Evolutionary conservation across 2,113 vertebrate genomes (phyloP), one percentile per base, ranked within the genome.

Genomic region (Myanophis thanlyinensis): DNA sequence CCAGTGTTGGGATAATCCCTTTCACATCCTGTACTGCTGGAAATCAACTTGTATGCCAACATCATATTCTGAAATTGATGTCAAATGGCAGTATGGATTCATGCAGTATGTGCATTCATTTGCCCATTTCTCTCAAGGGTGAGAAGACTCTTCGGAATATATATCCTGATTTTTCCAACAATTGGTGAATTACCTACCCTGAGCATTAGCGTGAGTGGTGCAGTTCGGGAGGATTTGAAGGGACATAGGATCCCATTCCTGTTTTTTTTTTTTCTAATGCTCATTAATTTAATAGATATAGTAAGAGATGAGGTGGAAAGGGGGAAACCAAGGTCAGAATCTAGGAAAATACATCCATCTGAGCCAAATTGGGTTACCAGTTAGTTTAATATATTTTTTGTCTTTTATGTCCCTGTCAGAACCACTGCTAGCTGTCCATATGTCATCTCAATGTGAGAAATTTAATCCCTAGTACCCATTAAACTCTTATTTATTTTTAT

Each of bases 361-460:
- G 53, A 87, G 30, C 30, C 35, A 18, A 62, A 35, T 5, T 5
- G 59, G 10, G 10, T 91, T 86, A 48, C 84, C 46, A 48, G 53
- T 6, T 6, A 40, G 22, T 91, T 51, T n/a, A 25, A 23, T 5
- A 10, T 30, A 11, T 88, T 84, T 73, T 93, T 52, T 85, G 22
- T 53, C 67, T 51, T 59, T 23, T 0, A 0, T 49, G 90, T 51
- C n/a, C 87, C 40, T 87, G 85, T 44, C 54, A 48, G 27, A 54
- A 30, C 0, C 0, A 90, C 20, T 1, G 5, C 54, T 46, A 88
- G 85, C 90, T 93, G 80, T 90, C 25, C 0, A 30, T 35, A 30
- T 59, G 89, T 93, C 93, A 62, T 92, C 87, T 53, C 59, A 93
- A 49, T 89, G 91, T 46, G 3, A 54, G 89, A 89, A 90, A 91